Base-by-base conservation (phyloP, 2,797 vertebrate species). In the Siniperca obscura region DNA sequence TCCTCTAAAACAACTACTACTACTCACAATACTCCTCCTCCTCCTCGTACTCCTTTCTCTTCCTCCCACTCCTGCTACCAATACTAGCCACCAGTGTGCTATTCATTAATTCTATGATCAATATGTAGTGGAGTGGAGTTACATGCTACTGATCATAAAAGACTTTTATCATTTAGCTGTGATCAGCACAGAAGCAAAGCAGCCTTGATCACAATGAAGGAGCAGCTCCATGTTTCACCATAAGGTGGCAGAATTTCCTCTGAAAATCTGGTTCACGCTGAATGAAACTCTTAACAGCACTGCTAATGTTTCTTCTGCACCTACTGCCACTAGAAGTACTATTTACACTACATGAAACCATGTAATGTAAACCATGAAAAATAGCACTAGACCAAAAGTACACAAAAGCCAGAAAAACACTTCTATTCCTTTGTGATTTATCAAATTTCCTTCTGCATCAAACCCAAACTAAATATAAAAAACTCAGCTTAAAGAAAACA, bases 211-310 rank as follows among this genome's bases (percentile, higher is more conserved):
- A 27, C 36, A 9, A 1, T 38, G 21, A 46, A 53, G 21, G 40
- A 0, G 46, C 65, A 62, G 50, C 9, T 65, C 14, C 38, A 34
- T 1, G 0, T 74, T 60, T 55, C 4, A 52, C 71, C 85, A 87
- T 57, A 17, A 27, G 82, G 40, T 44, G 76, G 76, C 52, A 74
- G 72, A 64, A 50, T 48, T 60, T 68, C 40, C 40, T 52, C 48
- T 30, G 19, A 34, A 21, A 10, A 21, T 19, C 40, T 27, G n/a
- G n/a, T 42, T 22, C 14, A 30, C 7, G 50, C 14, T 21, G 5
- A 44, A n/a, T 52, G 21, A 61, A 10, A 60, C 53, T 3, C 30
- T 30, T 17, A 3, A 21, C n/a, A 65, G 25, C 25, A 10, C 42
- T 50, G 46, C 7, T 30, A 1, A 25, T 50, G 46, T 3, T 30